These are phyloP conservation scores for Hippopotamyrus pictus DNA, from an alignment of 2,797 vertebrate genomes.

Conservation along the genomic window DNA sequence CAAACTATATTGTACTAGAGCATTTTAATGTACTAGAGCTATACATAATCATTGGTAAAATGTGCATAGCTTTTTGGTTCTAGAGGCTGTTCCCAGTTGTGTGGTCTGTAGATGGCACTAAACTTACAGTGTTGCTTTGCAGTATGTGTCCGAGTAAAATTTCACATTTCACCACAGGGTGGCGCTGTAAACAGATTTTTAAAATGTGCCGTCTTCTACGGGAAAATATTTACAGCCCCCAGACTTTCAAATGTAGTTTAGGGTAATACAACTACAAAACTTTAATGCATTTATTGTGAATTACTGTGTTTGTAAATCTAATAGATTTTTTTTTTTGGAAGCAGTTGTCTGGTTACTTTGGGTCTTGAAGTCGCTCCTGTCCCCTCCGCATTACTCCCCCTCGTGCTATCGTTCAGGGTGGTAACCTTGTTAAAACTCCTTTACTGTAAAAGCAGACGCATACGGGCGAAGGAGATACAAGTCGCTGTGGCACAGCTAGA, in stretches of 20 bases:
- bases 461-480: background rate
- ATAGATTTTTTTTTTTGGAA: background rate
- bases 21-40: background rate
- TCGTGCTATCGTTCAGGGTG: background rate
- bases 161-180: slow-evolving; percentile 19
- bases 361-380: background rate
- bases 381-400: background rate
- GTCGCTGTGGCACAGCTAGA: background rate
- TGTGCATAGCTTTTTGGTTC: background rate
- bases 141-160: background rate
- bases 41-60: background rate
- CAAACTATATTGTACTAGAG: background rate
- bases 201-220: background rate
- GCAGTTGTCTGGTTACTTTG: background rate
- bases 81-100: background rate
- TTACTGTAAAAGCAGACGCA: background rate
- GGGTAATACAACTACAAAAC: background rate
- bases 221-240: background rate
- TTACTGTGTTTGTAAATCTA: background rate
- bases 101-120: slow-evolving; percentile 21
- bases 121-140: background rate
- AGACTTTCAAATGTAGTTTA: background rate
- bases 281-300: background rate
- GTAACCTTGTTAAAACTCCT: background rate
- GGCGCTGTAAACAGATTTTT: background rate